Evolutionary conservation across 92 coral and sea anemone species (phyloP).

Genomic region (Umimayanthus kanabou): DNA sequence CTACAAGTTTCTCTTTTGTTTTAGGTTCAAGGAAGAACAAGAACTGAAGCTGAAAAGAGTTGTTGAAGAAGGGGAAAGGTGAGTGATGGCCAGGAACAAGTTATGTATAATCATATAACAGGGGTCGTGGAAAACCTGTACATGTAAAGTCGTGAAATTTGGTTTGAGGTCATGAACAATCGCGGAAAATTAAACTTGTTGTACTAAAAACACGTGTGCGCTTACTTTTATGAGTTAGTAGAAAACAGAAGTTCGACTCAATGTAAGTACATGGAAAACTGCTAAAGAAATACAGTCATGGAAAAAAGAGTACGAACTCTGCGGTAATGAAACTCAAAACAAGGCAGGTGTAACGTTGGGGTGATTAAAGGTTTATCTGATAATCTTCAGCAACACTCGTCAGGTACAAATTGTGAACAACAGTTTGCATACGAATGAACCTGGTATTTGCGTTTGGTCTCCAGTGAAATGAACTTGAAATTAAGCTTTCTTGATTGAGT

Average conservation of each 20-base stretch:
- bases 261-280: too few relatives aligned
- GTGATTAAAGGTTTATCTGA: too few relatives aligned
- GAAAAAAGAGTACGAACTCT: too few relatives aligned
- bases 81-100: not conserved
- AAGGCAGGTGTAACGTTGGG: not conserved
- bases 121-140: too few relatives aligned
- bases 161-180: too few relatives aligned
- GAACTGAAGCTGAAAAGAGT: conserved; percentile 10
- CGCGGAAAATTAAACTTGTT: too few relatives aligned
- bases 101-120: not conserved
- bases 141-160: too few relatives aligned
- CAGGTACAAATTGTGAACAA: not conserved
- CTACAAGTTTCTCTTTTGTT: not conserved
- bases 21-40: conserved; percentile 30
- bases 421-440: not conserved
- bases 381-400: not conserved
- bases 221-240: too few relatives aligned
- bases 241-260: too few relatives aligned
- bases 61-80: conserved; percentile 35
- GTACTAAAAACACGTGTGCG: too few relatives aligned
- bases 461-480: not conserved
- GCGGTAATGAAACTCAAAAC: not conserved
- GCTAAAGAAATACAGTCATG: too few relatives aligned
- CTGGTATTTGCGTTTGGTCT: not conserved
- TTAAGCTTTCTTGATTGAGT: too few relatives aligned